phyloP scores from a whole-genome alignment of 1,140 invertebrate genomes.

The Tetragonula clypearis region DNA sequence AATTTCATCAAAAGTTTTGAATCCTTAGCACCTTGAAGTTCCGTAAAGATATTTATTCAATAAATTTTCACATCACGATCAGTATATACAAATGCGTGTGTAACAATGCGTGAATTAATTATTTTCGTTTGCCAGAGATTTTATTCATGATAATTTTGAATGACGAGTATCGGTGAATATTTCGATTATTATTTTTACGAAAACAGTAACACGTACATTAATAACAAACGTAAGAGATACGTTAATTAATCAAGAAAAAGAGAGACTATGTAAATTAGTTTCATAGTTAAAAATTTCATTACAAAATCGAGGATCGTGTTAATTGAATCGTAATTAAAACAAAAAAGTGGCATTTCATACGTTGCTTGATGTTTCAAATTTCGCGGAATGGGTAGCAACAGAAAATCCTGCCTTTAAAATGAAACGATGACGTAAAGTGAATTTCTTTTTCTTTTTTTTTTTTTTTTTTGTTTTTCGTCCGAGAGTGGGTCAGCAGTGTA shows the following conservation, averaged over 20 bases:
- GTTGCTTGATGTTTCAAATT: neutral
- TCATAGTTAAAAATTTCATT: neutral
- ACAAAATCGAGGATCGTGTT: neutral
- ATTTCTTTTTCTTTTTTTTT: neutral
- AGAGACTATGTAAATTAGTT: neutral
- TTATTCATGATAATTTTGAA: no score
- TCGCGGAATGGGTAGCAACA: no score
- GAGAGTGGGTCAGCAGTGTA: neutral
- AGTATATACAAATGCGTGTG: no score
- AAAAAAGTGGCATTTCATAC: neutral
- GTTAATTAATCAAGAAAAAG: neutral
- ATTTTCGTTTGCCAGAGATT: no score
- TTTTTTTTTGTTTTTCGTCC: no score
- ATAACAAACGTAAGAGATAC: neutral
- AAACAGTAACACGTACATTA: neutral
- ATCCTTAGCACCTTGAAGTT: no score
- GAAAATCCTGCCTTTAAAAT: no score
- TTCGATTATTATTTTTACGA: neutral
- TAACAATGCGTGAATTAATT: no score
- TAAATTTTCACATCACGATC: no score
- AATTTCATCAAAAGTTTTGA: no score
- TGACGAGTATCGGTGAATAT: neutral
- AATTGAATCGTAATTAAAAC: neutral
- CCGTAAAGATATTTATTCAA: no score
- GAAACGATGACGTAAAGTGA: constrained; percentile 10